These are phyloP conservation scores for Oreocharis arfaki DNA, from an alignment of 2,113 vertebrate species.

Conservation along the genomic window DNA sequence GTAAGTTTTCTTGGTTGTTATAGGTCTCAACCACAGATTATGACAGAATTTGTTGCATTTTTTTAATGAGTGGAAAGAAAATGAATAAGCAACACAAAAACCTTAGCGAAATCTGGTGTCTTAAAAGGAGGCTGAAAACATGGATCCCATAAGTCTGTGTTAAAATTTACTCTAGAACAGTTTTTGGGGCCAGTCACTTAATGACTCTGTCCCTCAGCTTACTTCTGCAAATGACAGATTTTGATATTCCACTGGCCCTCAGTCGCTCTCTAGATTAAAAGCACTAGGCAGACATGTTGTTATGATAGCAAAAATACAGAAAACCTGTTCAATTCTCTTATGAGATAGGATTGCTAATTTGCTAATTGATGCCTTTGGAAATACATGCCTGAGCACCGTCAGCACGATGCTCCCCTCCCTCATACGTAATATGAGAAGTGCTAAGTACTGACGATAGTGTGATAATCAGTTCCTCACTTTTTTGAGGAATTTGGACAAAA, in stretches of 20 bases:
- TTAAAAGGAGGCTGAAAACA: background rate
- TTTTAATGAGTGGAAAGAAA: background rate
- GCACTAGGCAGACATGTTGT: background rate
- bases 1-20: background rate
- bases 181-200: background rate
- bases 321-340: background rate
- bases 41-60: background rate
- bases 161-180: background rate
- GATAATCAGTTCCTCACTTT: background rate
- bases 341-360: background rate
- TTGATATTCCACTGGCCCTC: background rate
- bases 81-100: background rate
- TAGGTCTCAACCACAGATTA: background rate
- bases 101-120: background rate
- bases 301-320: background rate
- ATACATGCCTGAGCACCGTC: background rate
- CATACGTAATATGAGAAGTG: background rate
- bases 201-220: background rate
- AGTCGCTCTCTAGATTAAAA: background rate
- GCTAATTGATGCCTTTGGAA: slow-evolving; percentile 25
- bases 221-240: background rate
- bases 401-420: background rate
- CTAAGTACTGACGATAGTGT: background rate
- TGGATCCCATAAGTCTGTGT: background rate
- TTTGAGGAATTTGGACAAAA: background rate